Percentiles rank a stretch among this genome's conserved stretches.
phyloP scores from a whole-genome alignment of 2,113 vertebrate species.

The Scortum barcoo region DNA sequence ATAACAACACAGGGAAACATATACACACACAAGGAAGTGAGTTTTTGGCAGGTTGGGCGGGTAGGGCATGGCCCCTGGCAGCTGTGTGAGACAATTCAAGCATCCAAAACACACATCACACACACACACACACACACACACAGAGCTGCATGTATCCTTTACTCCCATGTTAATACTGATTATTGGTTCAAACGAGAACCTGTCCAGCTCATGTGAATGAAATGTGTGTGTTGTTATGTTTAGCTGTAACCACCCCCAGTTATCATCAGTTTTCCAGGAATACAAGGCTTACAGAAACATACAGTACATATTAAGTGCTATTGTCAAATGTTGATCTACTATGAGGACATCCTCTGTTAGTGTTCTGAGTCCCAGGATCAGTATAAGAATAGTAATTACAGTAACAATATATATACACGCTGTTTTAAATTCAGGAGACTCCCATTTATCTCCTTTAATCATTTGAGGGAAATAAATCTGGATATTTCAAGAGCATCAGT shows the following conservation, averaged over 20 bases:
- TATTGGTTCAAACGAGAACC: background rate
- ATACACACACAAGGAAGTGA: slow-evolving; percentile 6
- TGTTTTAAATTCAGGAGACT: background rate
- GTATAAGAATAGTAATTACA: background rate
- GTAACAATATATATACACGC: background rate
- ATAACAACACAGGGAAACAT: background rate
- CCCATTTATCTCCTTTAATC: slow-evolving; percentile 40
- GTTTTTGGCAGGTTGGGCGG: slow-evolving; percentile 5
- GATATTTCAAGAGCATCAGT: slow-evolving; percentile 57
- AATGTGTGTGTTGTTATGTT: background rate
- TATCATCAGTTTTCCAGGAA: background rate
- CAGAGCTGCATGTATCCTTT: slow-evolving; percentile 28
- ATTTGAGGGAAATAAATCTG: slow-evolving; percentile 54
- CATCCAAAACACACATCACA: slow-evolving; percentile 15
- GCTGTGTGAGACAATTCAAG: slow-evolving; percentile 52
- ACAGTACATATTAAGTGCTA: background rate
- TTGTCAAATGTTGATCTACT: background rate
- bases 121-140: background rate
- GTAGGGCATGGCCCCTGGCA: slow-evolving; percentile 12
- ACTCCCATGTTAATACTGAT: slow-evolving; percentile 13
- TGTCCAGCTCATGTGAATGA: background rate
- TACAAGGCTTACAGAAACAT: background rate
- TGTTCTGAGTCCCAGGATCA: background rate
- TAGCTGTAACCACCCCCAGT: background rate
- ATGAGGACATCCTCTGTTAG: background rate